Evolutionary conservation across 1,140 invertebrate species (phyloP).

Genomic region (Rhyzopertha dominica): DNA sequence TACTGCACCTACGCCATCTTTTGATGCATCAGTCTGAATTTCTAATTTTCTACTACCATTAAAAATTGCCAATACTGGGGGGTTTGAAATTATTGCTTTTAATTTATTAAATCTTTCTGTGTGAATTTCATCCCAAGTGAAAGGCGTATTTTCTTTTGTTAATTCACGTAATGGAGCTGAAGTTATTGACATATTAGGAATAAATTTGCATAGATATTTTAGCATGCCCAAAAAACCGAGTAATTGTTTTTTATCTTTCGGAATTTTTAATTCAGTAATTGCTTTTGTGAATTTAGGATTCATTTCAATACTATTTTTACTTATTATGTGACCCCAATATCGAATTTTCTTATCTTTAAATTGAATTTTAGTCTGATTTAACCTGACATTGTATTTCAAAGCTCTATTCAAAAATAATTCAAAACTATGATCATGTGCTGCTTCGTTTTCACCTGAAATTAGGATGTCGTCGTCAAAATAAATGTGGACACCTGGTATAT

Average conservation of each 20-base stretch:
- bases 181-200: constrained; percentile 16
- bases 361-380: constrained; percentile 22
- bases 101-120: constrained; percentile 2
- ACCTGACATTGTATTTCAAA: constrained; percentile 13
- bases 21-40: constrained; percentile 19
- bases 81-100: constrained; percentile 7
- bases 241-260: constrained; percentile 23
- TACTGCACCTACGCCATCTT: constrained; percentile 16
- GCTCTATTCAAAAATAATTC: constrained; percentile 15
- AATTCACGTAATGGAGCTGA: constrained; percentile 12
- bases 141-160: constrained; percentile 11
- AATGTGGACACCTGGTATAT: constrained; percentile 18
- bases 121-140: constrained; percentile 7
- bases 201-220: constrained; percentile 21
- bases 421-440: constrained; percentile 16
- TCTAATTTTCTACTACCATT: constrained; percentile 8
- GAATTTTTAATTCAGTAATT: constrained; percentile 16
- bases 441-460: constrained; percentile 13
- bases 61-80: constrained; percentile 13
- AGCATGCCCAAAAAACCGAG: constrained; percentile 20
- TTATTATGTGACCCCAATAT: constrained; percentile 21
- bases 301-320: constrained; percentile 12
- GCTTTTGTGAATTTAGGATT: constrained; percentile 16
- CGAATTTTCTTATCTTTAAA: constrained; percentile 17
- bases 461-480: constrained; percentile 26